Conservation (phyloP, 2,888 invertebrate species). For the Tinea semifulvella region DNA sequence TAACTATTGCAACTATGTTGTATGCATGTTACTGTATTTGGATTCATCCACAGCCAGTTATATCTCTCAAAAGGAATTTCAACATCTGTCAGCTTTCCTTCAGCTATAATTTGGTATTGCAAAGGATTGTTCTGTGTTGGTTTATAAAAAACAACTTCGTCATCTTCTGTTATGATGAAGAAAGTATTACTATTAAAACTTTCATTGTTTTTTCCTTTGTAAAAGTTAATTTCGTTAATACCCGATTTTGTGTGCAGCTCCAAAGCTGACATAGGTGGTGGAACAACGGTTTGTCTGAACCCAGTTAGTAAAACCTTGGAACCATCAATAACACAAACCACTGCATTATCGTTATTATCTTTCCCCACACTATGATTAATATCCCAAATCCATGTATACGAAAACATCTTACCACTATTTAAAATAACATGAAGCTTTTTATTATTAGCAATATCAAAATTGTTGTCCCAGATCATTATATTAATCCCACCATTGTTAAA, state of each 20-base stretch:
- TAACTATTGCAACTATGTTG: conserved; percentile 29
- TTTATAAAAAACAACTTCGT: conserved; percentile 43
- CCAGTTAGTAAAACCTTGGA: conserved; percentile 74
- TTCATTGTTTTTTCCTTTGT: conserved; percentile 33
- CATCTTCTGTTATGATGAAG: conserved; percentile 40
- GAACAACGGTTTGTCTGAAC: conserved; percentile 76
- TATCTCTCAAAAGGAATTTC: conserved; percentile 47
- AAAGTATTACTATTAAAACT: conserved; percentile 45
- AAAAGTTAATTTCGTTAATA: conserved; percentile 70
- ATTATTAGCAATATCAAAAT: conserved; percentile 55
- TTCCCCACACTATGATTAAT: conserved; percentile 64
- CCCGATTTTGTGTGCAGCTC: conserved; percentile 61
- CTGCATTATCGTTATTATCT: conserved; percentile 59
- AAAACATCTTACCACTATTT: conserved; percentile 49
- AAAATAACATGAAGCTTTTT: conserved; percentile 68
- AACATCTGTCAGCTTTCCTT: conserved; percentile 21
- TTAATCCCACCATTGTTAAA: conserved; percentile 58
- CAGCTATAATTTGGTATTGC: conserved; percentile 32
- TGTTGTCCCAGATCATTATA: conserved; percentile 65
- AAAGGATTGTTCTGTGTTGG: conserved; percentile 42
- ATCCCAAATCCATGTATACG: conserved; percentile 73
- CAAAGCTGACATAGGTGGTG: conserved; percentile 83
- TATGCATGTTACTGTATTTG: conserved; percentile 47
- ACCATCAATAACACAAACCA: conserved; percentile 82
- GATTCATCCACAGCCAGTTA: conserved; percentile 66